Conservation (phyloP, 2,888 invertebrate genomes). For the Drosophila multiciliata region DNA sequence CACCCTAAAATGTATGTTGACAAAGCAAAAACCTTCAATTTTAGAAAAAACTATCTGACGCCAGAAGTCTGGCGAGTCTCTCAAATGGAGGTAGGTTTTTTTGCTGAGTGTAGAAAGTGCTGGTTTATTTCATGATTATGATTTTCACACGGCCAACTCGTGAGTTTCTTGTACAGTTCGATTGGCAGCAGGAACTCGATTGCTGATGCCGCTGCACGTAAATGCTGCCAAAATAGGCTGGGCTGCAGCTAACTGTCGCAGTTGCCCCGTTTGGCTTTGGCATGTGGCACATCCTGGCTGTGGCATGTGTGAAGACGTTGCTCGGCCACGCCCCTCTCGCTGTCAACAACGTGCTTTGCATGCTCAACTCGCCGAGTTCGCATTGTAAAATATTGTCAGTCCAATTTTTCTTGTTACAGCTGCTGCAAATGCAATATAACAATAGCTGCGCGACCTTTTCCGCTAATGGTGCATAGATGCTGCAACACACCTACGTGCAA, state of each 20-base stretch:
- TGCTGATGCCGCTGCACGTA: slow-evolving; percentile 29
- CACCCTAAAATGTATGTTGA: too few species aligned
- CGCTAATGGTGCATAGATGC: slow-evolving; percentile 52
- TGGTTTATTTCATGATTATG: slow-evolving; percentile 78
- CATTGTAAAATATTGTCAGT: slow-evolving; percentile 52
- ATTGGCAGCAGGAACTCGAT: slow-evolving; percentile 7
- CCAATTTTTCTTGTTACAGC: slow-evolving; percentile 32
- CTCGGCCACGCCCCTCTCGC: slow-evolving; percentile 59
- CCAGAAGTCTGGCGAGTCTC: neutral
- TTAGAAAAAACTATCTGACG: neutral
- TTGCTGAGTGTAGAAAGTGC: slow-evolving; percentile 8
- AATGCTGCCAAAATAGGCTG: slow-evolving; percentile 48
- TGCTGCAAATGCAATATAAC: slow-evolving; percentile 42
- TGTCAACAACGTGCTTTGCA: slow-evolving; percentile 78
- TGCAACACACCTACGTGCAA: slow-evolving; percentile 45
- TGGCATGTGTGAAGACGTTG: slow-evolving; percentile 20
- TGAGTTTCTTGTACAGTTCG: slow-evolving; percentile 37
- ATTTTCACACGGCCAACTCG: slow-evolving; percentile 66
- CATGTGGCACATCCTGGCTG: slow-evolving; percentile 11
- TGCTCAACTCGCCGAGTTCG: slow-evolving; percentile 40
- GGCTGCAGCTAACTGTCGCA: slow-evolving; percentile 51
- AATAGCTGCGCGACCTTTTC: slow-evolving; percentile 53
- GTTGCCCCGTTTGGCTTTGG: slow-evolving; percentile 11
- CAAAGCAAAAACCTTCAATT: neutral
- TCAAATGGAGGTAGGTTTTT: neutral